Base-by-base conservation (phyloP, 1,140 invertebrate genomes). In the Drosophila auraria region DNA sequence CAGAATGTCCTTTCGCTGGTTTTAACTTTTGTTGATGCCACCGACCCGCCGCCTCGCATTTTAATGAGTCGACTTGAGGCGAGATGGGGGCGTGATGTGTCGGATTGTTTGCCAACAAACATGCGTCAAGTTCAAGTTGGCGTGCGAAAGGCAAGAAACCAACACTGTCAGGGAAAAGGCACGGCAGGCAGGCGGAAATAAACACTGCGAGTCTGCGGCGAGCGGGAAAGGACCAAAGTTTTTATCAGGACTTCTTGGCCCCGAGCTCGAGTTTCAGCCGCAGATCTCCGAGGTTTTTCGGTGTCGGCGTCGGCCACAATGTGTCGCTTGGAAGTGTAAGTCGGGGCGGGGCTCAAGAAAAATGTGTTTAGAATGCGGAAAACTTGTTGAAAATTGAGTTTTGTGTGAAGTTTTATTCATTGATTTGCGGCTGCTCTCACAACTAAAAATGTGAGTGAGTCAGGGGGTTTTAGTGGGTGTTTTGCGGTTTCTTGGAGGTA, bases 351-450 rank as follows among this genome's bases (percentile, higher is more conserved):
- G 56, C 54, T 27, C 40, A 61, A 80, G 65, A 80, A 74, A 90
- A 86, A 74, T 87, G 79, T 84, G 79, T 82, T 90, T 78, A 76
- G 86, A 90, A 84, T 90, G 86, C 86, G 79, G 75, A 90, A 90
- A 86, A 90, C 68, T 82, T 89, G 79, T 68, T 71, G 86, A 90
- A 90, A 90, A 90, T 90, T 90, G 79, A 82, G 79, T 90, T 89
- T 89, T 78, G 80, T 72, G 80, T 78, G 78, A 62, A 87, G 72
- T 89, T 87, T 66, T 69, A 74, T 82, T 74, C 78, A 89, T 83
- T 89, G 80, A 87, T 83, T 89, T 87, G 77, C 69, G 65, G 74
- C 17, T 36, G 51, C 14, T 42, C 5, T 15, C 44, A 23, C 57
- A 57, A 42, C 36, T 57, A 25, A 25, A 56, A 57, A 40, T 40